phyloP scores from a whole-genome alignment of 2,113 vertebrate species.

The Bagarius yarrelli region DNA sequence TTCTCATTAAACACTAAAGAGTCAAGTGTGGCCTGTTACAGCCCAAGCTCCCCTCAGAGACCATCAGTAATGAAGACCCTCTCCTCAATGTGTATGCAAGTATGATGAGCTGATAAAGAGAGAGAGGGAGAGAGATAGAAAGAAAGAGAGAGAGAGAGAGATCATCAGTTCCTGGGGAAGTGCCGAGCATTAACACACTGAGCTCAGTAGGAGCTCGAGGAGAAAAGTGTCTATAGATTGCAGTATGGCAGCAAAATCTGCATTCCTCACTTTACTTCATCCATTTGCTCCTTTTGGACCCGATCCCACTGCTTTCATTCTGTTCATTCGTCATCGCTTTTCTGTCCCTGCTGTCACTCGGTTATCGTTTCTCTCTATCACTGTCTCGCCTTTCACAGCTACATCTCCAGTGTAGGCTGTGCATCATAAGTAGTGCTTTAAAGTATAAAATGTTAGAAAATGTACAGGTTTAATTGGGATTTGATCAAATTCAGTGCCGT shows the following conservation, averaged over 20 bases:
- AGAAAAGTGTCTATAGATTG: neutral
- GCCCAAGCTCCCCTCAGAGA: constrained; percentile 22
- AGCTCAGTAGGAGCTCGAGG: constrained; percentile 7
- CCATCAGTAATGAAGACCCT: constrained; percentile 39
- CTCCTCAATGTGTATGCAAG: constrained; percentile 3
- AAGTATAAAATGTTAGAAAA: neutral
- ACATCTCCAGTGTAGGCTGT: neutral
- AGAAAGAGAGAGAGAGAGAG: neutral
- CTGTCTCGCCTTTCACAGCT: constrained; percentile 6
- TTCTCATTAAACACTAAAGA: constrained; percentile 42
- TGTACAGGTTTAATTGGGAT: neutral
- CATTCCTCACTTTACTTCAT: neutral
- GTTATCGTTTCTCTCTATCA: constrained; percentile 22
- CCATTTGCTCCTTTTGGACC: constrained; percentile 7
- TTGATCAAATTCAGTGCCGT: neutral
- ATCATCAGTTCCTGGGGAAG: neutral
- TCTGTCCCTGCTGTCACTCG: neutral
- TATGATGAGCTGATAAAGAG: constrained; percentile 5
- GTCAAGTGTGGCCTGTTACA: constrained; percentile 29
- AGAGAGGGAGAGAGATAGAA: constrained; percentile 2
- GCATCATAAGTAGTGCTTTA: neutral
- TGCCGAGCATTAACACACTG: neutral
- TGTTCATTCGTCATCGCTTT: neutral
- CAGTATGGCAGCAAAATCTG: constrained; percentile 11
- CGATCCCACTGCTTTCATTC: constrained; percentile 2